Base-by-base conservation (phyloP, 1,140 invertebrate species). In the Drosophila pachea region DNA sequence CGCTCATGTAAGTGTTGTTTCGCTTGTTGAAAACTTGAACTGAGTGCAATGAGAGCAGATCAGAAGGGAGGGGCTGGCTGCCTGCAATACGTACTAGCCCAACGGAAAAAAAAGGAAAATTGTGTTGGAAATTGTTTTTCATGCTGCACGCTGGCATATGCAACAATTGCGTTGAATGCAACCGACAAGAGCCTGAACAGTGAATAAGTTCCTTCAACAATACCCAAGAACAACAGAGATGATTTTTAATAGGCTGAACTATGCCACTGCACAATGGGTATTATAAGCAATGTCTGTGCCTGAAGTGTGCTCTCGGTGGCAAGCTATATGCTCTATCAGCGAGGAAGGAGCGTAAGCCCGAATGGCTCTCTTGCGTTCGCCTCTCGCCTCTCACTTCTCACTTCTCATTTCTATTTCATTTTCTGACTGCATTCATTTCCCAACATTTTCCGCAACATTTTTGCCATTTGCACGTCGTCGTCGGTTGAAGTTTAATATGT, bases 221-320 rank as follows among this genome's bases (percentile, higher is more conserved):
- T 40, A 8, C 45, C 29, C 12, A 40, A 42, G 22, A 54, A 7
- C 22, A 4, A 4, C 35, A 7, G 14, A 54, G 29, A 49, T 54
- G 40, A 29, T 45, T 62, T 68, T 68, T 54, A 62, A 68, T 62
- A 35, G 47, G 29, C 38, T 40, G 38, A 49, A 48, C 54, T 62
- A 54, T n/a, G 12, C 11, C 6, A 12, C 12, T 53, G 33, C 33
- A 7, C 4, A 7, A 55, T 31, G 47, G 50, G 12, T 45, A 32
- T 22, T 22, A 22, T 7, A 9, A 14, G 4, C 5, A 53, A 38
- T 53, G 14, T 53, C 50, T 40, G 8, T 9, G 12, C 6, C 22
- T 53, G 35, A 53, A 29, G 35, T 12, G 32, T 50, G 4, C 11
- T 7, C 8, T 7, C 40, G 2, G 12, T 12, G 14, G 12, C 14